A percentile compares a stretch with the other conserved stretches of the same genome.
Conservation (phyloP, 1,140 invertebrate species). For the Trypoxylus dichotomus region DNA sequence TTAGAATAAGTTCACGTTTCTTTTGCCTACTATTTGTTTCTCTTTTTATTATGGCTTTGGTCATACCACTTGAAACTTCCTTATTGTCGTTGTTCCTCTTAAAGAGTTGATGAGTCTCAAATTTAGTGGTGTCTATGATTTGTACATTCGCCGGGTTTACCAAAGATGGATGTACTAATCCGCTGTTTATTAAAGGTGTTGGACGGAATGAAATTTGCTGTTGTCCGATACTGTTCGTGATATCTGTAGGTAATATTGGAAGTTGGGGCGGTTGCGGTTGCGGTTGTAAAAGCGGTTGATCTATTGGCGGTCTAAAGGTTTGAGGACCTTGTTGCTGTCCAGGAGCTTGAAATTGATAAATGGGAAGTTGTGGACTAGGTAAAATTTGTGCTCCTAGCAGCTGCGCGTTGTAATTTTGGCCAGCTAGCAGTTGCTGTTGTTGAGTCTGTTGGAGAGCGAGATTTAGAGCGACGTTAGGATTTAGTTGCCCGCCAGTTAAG, state of each 20-base stretch:
- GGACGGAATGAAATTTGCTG: neutral
- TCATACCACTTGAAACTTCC: conserved; percentile 32
- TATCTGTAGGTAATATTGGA: conserved; percentile 16
- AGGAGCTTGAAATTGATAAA: conserved; percentile 38
- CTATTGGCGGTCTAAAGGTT: conserved; percentile 35
- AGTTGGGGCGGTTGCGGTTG: neutral
- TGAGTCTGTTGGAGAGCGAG: conserved; percentile 51
- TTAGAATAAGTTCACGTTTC: conserved; percentile 66
- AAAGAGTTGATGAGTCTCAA: conserved; percentile 57
- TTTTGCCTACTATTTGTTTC: conserved; percentile 56
- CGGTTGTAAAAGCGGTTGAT: neutral
- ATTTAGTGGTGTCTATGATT: conserved; percentile 57
- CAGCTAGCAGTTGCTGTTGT: conserved; percentile 54
- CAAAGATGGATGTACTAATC: conserved; percentile 35
- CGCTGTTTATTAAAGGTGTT: conserved; percentile 35
- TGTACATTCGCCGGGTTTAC: conserved; percentile 60
- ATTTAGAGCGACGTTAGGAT: conserved; percentile 62
- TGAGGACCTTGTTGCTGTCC: conserved; percentile 37
- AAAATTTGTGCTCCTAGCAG: conserved; percentile 61
- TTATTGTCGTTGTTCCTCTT: conserved; percentile 55
- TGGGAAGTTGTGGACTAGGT: conserved; percentile 18
- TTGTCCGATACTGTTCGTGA: conserved; percentile 32
- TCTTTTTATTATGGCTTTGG: conserved; percentile 15
- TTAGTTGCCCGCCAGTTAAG: conserved; percentile 69
- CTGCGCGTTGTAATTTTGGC: conserved; percentile 57